Conservation (phyloP, 2,113 vertebrate genomes). For the Pelecanoides urinatrix region DNA sequence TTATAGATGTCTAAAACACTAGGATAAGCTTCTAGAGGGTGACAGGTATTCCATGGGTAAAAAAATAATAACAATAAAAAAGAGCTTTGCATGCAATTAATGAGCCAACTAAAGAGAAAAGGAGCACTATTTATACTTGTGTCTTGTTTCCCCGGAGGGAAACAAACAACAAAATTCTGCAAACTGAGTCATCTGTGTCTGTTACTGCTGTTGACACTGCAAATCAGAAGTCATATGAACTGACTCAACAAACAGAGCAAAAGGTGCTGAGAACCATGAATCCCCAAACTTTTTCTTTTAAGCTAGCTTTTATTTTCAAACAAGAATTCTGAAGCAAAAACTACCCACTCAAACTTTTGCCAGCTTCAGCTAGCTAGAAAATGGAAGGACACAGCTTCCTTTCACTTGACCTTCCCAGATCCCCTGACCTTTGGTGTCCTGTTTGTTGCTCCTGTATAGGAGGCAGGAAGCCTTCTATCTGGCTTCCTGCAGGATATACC, state of each 20-base stretch:
- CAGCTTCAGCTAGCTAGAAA: background rate
- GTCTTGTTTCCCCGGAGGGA: background rate
- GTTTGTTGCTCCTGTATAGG: background rate
- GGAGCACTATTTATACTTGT: background rate
- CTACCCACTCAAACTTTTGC: background rate
- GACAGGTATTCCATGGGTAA: background rate
- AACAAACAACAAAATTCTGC: background rate
- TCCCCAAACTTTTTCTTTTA: background rate
- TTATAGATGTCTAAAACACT: background rate
- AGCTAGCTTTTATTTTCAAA: background rate
- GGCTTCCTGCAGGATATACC: background rate
- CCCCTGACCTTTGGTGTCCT: background rate
- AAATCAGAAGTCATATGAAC: background rate
- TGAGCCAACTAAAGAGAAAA: background rate
- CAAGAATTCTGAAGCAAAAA: background rate
- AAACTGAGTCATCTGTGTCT: background rate
- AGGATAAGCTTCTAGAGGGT: background rate
- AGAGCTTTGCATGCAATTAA: background rate
- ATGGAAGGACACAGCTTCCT: background rate
- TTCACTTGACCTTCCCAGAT: background rate
- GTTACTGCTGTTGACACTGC: background rate
- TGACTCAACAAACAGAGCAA: background rate
- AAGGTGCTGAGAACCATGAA: background rate
- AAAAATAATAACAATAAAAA: background rate
- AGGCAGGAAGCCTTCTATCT: slow-evolving; percentile 11